A percentile compares a stretch with the other conserved stretches of the same genome.
phyloP scores from a whole-genome alignment of 2,888 invertebrate genomes.

The Catocala nupta region DNA sequence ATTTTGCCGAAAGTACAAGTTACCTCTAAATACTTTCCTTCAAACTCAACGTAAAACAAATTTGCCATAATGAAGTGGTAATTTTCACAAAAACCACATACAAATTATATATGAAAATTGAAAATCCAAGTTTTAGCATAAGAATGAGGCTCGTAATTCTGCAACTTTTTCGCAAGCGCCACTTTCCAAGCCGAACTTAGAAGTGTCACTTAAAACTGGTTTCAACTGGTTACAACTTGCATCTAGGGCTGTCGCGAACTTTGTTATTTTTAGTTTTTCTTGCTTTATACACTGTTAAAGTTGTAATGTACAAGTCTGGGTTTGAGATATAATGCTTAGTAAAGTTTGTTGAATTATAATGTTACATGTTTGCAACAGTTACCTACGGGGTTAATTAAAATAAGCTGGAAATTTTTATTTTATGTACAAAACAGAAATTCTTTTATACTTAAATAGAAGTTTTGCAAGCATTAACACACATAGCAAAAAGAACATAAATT shows the following conservation, averaged over 20 bases:
- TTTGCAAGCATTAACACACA: no score
- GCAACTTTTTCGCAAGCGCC: conserved; percentile 45
- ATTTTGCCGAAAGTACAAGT: no score
- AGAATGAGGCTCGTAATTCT: conserved; percentile 48
- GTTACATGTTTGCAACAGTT: no score
- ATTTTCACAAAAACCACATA: conserved; percentile 4
- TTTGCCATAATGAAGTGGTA: not conserved
- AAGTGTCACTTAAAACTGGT: conserved; percentile 59
- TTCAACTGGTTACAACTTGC: conserved; percentile 54
- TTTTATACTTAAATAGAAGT: no score
- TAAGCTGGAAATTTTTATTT: no score
- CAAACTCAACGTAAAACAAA: not conserved
- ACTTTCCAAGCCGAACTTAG: conserved; percentile 46
- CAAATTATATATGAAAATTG: conserved; percentile 19
- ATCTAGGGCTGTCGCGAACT: conserved; percentile 41
- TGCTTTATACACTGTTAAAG: not conserved
- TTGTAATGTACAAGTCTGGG: not conserved
- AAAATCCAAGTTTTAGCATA: conserved; percentile 42
- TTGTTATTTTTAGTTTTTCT: conserved; percentile 6
- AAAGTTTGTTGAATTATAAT: not conserved
- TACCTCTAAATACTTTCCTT: no score
- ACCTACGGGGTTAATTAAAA: no score
- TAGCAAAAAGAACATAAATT: no score
- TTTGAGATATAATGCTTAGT: conserved; percentile 1
- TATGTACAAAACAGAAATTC: no score